Evolutionary conservation across 1,140 invertebrate genomes (phyloP).

Genomic region (Solenopsis fugax): DNA sequence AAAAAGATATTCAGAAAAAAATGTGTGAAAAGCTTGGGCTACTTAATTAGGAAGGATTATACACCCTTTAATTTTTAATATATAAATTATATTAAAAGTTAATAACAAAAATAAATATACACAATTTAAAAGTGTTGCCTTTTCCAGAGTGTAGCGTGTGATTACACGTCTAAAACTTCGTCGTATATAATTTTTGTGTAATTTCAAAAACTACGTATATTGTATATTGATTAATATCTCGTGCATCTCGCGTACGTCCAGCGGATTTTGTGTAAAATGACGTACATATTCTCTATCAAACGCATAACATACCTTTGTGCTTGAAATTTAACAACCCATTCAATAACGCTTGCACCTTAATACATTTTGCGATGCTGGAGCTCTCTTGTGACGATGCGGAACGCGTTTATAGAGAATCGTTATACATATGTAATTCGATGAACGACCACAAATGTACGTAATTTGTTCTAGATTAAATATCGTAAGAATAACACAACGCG

Average conservation of each 20-base stretch:
- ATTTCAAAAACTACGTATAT: background rate
- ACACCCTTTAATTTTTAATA: background rate
- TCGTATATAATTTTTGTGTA: background rate
- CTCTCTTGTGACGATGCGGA: background rate
- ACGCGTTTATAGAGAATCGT: constrained; percentile 30
- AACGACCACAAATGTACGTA: constrained; percentile 25
- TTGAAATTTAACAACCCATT: constrained; percentile 48
- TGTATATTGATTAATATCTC: background rate
- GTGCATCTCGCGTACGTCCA: background rate
- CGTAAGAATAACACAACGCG: constrained; percentile 32
- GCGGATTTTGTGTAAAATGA: constrained; percentile 9
- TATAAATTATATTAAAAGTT: background rate
- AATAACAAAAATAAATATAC: background rate
- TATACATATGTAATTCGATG: constrained; percentile 44
- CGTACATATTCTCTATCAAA: constrained; percentile 17
- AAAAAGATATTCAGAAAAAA: background rate
- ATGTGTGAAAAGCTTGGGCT: background rate
- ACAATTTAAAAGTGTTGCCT: background rate
- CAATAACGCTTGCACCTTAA: constrained; percentile 45
- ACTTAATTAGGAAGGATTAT: background rate
- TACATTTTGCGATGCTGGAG: constrained; percentile 42
- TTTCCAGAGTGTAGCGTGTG: background rate
- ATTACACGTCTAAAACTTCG: background rate
- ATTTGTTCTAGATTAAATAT: constrained; percentile 40
- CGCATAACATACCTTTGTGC: constrained; percentile 34